Conservation (phyloP, 2,113 vertebrate genomes). For the Pandion haliaetus region DNA sequence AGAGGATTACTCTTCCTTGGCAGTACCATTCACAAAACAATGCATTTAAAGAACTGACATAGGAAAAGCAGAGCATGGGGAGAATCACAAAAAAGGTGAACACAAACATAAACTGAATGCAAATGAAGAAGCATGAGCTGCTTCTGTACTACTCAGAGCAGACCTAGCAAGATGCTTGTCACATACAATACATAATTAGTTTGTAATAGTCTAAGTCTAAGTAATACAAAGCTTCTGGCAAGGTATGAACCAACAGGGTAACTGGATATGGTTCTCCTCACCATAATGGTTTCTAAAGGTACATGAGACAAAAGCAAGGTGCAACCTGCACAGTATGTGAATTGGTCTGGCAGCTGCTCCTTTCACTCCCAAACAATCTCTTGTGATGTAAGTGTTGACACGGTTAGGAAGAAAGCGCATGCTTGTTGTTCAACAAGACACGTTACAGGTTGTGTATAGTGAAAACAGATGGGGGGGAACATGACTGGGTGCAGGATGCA, state of each 20-base stretch:
- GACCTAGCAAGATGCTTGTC: neutral
- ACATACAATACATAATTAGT: neutral
- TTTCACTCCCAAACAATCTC: neutral
- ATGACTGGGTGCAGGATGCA: neutral
- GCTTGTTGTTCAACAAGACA: neutral
- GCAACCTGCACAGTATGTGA: rapidly evolving
- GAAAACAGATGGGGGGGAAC: rapidly evolving
- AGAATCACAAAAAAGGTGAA: neutral
- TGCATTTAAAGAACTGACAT: neutral
- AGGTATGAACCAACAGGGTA: neutral
- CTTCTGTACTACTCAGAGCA: neutral
- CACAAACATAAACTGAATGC: neutral
- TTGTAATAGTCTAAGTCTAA: neutral
- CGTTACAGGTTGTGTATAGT: rapidly evolving
- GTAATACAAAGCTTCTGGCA: neutral
- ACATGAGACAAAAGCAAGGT: neutral
- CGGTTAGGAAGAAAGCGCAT: neutral
- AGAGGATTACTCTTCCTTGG: neutral
- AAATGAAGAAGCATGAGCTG: neutral
- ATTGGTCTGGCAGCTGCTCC: neutral
- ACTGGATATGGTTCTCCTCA: neutral
- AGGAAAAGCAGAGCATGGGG: neutral
- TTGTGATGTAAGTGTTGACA: neutral
- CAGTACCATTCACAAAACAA: neutral
- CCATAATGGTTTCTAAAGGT: neutral